Conservation (phyloP, 1,140 invertebrate species). For the Pseudachorutes palmiensis region DNA sequence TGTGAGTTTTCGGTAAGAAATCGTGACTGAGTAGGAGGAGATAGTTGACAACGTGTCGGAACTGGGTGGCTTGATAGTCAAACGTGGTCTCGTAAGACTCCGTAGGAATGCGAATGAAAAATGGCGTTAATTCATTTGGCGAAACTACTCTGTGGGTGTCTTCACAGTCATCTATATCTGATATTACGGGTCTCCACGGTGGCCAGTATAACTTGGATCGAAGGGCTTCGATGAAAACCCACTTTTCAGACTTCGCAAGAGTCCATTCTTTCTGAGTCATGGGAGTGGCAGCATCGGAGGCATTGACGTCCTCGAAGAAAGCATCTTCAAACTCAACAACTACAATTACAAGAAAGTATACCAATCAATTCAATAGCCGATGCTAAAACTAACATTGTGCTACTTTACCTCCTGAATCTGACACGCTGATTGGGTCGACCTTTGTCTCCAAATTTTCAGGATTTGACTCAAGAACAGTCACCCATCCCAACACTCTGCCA, state of each 20-base stretch:
- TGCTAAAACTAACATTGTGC: neutral
- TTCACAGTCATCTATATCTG: constrained; percentile 29
- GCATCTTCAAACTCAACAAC: constrained; percentile 27
- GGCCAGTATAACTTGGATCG: constrained; percentile 30
- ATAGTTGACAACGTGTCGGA: constrained; percentile 32
- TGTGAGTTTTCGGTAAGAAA: constrained; percentile 33
- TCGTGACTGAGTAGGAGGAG: constrained; percentile 26
- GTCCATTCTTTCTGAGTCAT: neutral
- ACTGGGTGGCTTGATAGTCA: constrained; percentile 26
- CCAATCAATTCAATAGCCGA: neutral
- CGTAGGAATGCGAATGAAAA: constrained; percentile 17
- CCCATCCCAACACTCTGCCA: constrained; percentile 25
- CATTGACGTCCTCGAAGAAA: constrained; percentile 18
- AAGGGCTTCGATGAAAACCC: constrained; percentile 28
- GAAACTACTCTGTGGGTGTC: constrained; percentile 25
- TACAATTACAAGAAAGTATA: neutral
- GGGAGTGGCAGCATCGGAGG: neutral
- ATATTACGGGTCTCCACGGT: constrained; percentile 24
- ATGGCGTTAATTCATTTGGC: constrained; percentile 20
- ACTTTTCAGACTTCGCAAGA: constrained; percentile 15
- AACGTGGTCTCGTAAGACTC: neutral
- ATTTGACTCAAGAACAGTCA: neutral
- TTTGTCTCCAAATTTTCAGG: neutral
- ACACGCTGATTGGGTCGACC: neutral
- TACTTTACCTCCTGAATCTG: constrained; percentile 12